A percentile compares a stretch with the other conserved stretches of the same genome.
Conservation (phyloP, 2,888 invertebrate genomes). For the Teleogryllus oceanicus region DNA sequence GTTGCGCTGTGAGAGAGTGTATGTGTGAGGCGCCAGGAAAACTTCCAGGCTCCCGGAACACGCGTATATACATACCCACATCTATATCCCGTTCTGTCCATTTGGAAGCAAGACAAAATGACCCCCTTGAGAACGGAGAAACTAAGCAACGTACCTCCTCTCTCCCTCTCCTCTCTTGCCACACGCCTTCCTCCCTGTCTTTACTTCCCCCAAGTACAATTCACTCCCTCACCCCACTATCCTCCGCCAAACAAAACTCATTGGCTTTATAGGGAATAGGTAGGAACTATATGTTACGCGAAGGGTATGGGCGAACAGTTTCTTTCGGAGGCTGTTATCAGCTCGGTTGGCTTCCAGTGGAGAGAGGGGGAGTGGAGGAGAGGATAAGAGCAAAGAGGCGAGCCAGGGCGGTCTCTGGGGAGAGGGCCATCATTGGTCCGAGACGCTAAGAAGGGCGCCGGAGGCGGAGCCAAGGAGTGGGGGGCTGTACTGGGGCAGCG, state of each 20-base stretch:
- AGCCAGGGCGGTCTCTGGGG: background rate
- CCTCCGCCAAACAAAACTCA: background rate
- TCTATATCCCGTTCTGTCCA: constrained; percentile 18
- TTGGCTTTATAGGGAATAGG: constrained; percentile 18
- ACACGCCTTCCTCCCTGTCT: background rate
- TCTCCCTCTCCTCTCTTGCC: background rate
- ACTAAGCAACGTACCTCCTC: constrained; percentile 1
- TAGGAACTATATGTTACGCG: constrained; percentile 3
- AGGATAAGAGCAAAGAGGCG: background rate
- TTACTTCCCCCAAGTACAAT: constrained; percentile 9
- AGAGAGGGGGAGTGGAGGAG: background rate
- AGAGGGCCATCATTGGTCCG: constrained; percentile 10
- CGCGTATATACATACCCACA: constrained; percentile 18
- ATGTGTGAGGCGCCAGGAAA: constrained; percentile 18
- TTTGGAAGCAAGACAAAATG: constrained; percentile 9
- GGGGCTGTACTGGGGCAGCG: background rate
- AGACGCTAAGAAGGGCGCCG: background rate
- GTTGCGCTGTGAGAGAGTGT: background rate
- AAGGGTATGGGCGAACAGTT: constrained; percentile 18
- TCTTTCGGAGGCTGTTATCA: constrained; percentile 10
- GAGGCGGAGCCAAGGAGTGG: background rate
- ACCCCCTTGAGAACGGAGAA: constrained; percentile 18
- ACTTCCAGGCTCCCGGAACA: constrained; percentile 11
- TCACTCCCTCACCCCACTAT: background rate
- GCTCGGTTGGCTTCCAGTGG: constrained; percentile 9